Evolutionary conservation across 2,797 vertebrate genomes (phyloP).

Genomic region (Esox lucius): DNA sequence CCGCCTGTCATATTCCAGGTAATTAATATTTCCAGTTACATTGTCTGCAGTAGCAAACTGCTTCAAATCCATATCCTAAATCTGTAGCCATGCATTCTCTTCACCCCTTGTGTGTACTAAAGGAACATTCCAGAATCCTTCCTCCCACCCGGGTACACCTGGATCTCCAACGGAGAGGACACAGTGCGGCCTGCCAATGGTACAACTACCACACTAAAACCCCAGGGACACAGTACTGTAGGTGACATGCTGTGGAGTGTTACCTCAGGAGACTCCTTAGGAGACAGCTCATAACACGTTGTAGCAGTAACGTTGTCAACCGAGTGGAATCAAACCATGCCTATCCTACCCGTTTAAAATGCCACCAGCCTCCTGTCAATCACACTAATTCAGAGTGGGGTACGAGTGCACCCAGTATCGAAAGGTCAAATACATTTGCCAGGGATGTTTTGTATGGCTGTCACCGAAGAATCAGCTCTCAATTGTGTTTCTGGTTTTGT

Average conservation of each 20-base stretch:
- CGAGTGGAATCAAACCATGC: no score
- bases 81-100: background rate
- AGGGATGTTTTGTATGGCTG: background rate
- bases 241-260: background rate
- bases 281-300: no score
- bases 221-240: background rate
- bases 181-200: slow-evolving; percentile 54
- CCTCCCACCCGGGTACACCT: slow-evolving; percentile 63
- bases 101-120: slow-evolving; percentile 38
- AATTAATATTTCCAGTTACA: no score
- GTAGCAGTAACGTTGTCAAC: no score
- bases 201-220: slow-evolving; percentile 22
- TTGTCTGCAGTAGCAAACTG: no score
- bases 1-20: no score
- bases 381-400: background rate
- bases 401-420: background rate
- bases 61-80: no score
- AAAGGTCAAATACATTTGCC: background rate
- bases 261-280: background rate
- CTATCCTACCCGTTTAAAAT: no score
- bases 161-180: slow-evolving; percentile 57
- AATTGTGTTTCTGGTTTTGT: slow-evolving; percentile 11
- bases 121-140: slow-evolving; percentile 58
- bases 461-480: background rate
- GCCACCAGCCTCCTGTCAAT: no score